Conservation (phyloP, 2,888 invertebrate genomes). For the Romanomermis culicivorax region DNA sequence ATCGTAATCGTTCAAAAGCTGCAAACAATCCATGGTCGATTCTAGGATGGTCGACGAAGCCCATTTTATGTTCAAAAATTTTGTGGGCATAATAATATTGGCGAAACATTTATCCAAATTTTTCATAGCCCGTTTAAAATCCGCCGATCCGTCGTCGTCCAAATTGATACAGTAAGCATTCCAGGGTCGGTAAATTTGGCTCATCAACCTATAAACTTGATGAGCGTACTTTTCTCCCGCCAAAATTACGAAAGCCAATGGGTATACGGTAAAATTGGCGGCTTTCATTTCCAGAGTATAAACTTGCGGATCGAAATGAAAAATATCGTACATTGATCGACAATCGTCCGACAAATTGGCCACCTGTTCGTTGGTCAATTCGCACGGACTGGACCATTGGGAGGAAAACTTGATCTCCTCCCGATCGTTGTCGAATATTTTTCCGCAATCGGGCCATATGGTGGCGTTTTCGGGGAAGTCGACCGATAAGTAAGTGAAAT, state of each 20-base stretch:
- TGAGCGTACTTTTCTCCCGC: background rate
- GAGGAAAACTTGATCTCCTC: background rate
- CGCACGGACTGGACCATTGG: background rate
- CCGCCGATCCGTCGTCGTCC: background rate
- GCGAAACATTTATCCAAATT: background rate
- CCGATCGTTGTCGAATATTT: background rate
- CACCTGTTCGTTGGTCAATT: background rate
- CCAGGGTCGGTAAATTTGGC: conserved; percentile 8
- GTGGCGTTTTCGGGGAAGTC: too few species aligned
- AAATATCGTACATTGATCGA: too few species aligned
- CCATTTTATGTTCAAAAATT: conserved; percentile 2
- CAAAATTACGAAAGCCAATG: conserved; percentile 6
- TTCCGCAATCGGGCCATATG: background rate
- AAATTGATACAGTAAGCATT: conserved; percentile 8
- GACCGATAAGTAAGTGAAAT: background rate
- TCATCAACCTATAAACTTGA: background rate
- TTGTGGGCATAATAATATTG: background rate
- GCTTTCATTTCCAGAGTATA: background rate
- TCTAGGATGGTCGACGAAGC: conserved; percentile 1
- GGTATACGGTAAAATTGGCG: background rate
- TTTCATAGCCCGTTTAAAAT: background rate
- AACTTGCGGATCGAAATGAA: background rate
- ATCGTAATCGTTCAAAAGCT: conserved; percentile 13
- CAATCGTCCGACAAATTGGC: background rate
- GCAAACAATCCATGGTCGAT: conserved; percentile 6